Evolutionary conservation across 2,113 vertebrate species (phyloP), one percentile per base, ranked within the genome.

Genomic region (Acrocephalus kingi): DNA sequence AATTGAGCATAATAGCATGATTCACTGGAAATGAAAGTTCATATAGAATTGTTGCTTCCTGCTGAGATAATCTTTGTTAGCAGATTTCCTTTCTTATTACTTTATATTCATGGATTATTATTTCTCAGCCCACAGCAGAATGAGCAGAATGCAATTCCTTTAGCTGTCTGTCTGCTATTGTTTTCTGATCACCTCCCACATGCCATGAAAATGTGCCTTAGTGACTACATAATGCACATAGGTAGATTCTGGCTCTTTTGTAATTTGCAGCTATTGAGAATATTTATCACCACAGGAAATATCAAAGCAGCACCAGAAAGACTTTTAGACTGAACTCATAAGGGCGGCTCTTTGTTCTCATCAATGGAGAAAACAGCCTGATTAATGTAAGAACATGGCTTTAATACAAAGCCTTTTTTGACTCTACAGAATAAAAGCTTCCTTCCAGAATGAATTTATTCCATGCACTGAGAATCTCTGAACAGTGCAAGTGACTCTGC

Each of bases 21-120:
- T 94, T 96, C 85, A 91, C 52, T 97, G 90, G 84, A 90, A 93
- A 91, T 73, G 35, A 56, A 77, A 93, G 91, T 92, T 94, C 76
- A 62, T 88, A 59, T 18, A 61, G 61, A 92, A 45, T 63, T 80
- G 84, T 79, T 93, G 54, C 58, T 94, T 78, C 94, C 94, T 95
- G 84, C 81, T 73, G 91, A 58, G 77, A 72, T 94, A 91, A 93
- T 84, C 5, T 94, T 54, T 85, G 46, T 58, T 61, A 96, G 64
- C 87, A 94, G 63, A 39, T 90, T 90, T 96, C 74, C 71, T 94
- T 91, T 93, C 63, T 67, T 84, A 7, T 81, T 78, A 84, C 66
- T 37, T 78, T 71, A 39, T 69, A 46, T 81, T 84, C 5, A 78
- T 41, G 73, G 45, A 23, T 79, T 71, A 4, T 75, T 85, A 63